Percentiles rank a stretch among this genome's conserved stretches.
Evolutionary conservation across 2,113 vertebrate genomes (phyloP).

Genomic region (Amia ocellicauda): DNA sequence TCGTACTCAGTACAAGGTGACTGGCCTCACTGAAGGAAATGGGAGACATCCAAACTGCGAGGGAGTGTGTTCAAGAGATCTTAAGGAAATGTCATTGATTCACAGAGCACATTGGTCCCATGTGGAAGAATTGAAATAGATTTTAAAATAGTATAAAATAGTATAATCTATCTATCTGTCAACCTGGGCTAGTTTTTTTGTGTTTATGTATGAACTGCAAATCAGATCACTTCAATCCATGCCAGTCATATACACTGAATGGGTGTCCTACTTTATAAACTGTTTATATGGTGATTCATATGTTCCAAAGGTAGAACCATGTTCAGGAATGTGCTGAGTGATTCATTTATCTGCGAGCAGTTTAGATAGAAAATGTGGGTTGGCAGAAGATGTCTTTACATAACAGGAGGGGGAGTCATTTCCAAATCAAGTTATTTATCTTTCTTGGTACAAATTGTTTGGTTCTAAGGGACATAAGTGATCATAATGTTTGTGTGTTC

Average conservation of each 20-base stretch:
- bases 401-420: slow-evolving; percentile 5
- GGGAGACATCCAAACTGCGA: too few relatives aligned
- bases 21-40: not conserved
- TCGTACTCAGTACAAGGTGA: not conserved
- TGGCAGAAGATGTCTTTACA: slow-evolving; percentile 1
- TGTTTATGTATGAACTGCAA: too few relatives aligned
- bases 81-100: slow-evolving; percentile 5
- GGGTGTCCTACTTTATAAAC: slow-evolving; percentile 23
- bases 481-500: too few relatives aligned
- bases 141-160: too few relatives aligned
- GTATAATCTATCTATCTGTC: not conserved
- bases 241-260: slow-evolving; percentile 23
- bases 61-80: too few relatives aligned
- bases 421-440: too few relatives aligned
- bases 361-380: slow-evolving; percentile 17
- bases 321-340: slow-evolving; percentile 47
- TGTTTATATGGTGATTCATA: slow-evolving; percentile 41
- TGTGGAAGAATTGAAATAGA: too few relatives aligned
- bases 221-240: too few relatives aligned
- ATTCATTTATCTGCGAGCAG: slow-evolving; percentile 40
- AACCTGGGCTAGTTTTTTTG: not conserved
- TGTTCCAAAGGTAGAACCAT: slow-evolving; percentile 28
- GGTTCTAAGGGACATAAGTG: too few relatives aligned
- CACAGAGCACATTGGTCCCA: not conserved
- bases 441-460: too few relatives aligned